A percentile compares a stretch with the other conserved stretches of the same genome.
phyloP scores from a whole-genome alignment of 2,113 vertebrate species.

The Catharus minimus region DNA sequence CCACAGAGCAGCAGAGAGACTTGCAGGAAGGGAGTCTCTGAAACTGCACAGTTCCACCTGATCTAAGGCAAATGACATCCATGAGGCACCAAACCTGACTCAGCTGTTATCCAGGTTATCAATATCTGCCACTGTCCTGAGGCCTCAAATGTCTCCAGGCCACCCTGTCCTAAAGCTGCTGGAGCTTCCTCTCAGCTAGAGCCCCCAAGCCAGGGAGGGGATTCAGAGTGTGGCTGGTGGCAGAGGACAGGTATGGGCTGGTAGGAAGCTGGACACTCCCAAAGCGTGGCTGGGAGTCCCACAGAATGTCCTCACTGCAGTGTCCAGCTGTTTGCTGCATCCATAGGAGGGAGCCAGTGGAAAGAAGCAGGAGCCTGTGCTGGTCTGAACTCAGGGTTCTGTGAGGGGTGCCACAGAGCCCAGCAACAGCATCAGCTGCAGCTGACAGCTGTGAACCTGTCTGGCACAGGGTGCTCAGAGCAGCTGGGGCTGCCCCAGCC shows the following conservation, averaged over 20 bases:
- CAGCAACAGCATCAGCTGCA: not conserved
- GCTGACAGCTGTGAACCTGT: not conserved
- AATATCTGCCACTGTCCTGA: not conserved
- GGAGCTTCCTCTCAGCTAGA: not conserved
- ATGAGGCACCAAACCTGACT: not conserved
- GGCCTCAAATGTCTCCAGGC: not conserved
- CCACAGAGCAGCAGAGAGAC: not conserved
- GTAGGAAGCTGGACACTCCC: not conserved
- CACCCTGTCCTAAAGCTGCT: not conserved
- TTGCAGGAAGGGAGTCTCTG: not conserved
- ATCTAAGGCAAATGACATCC: not conserved
- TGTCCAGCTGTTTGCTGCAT: not conserved
- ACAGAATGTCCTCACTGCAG: not conserved
- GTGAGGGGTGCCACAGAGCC: not conserved
- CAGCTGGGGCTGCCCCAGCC: not conserved
- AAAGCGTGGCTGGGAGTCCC: not conserved
- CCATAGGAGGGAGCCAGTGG: accelerated
- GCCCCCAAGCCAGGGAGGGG: accelerated
- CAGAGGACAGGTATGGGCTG: not conserved
- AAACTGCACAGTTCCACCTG: not conserved
- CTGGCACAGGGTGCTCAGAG: not conserved
- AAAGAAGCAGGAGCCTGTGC: not conserved
- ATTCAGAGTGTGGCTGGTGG: not conserved
- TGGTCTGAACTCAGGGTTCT: not conserved
- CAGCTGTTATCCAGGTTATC: not conserved